Evolutionary conservation across 2,797 vertebrate genomes (phyloP), one percentile per base, ranked within the genome.

Genomic region (Sebastiscus tertius): DNA sequence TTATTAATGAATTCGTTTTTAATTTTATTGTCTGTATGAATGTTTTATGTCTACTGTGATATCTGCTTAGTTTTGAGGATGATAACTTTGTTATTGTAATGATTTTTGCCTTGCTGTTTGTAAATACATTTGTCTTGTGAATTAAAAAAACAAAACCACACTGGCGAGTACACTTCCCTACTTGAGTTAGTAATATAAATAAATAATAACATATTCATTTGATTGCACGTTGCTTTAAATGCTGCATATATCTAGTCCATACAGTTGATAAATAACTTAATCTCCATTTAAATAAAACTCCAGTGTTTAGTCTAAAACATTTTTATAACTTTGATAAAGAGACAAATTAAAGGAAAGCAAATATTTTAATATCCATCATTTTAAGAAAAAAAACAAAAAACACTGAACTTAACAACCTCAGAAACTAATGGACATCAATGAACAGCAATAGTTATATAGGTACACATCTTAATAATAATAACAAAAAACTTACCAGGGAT

Each of bases 401-500:
- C 87, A 94, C 92, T 88, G 77, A 86, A 89, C 77, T 77, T 81
- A 85, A 84, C 84, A 89, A 61, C 76, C 73, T 83, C 72, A 85
- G 67, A 92, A 90, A 90, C 77, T 79, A 81, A 74, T 84, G 75
- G 46, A 89, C 87, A 89, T 69, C 54, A 52, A 91, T 72, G 42
- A 90, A 94, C 87, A 92, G 68, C 70, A 76, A 67, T 78, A 80
- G 81, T 79, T 80, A 88, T 87, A 90, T 77, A 85, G 67, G 59
- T 82, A 92, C 62, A 36, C 66, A 73, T 84, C 71, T 86, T 77
- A 70, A 65, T 76, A 65, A 88, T 95, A 56, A 91, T 92, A 85
- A 63, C 84, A 93, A 88, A 89, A 91, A 95, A 89, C 84, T 82
- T 90, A 92, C 82, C 84, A 92, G 87, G 77, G 88, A 81, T 89